Evolutionary conservation across 2,888 invertebrate genomes (phyloP).

Genomic region (Zygogramma bicolorata): DNA sequence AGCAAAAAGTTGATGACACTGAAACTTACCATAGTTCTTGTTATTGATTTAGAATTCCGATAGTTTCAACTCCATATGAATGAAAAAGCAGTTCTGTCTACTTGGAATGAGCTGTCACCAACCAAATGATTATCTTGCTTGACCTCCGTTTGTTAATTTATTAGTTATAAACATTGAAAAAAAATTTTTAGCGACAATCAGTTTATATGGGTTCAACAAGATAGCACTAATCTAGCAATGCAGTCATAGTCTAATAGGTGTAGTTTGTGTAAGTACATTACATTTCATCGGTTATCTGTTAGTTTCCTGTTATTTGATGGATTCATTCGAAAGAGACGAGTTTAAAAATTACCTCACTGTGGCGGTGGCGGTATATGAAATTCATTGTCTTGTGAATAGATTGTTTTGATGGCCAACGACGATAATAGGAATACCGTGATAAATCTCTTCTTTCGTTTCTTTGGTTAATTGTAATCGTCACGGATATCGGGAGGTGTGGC

Average conservation of each 20-base stretch:
- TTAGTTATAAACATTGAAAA: too few relatives aligned
- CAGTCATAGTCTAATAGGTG: background rate
- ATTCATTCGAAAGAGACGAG: background rate
- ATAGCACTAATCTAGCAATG: too few relatives aligned
- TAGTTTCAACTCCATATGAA: too few relatives aligned
- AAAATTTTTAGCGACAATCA: too few relatives aligned
- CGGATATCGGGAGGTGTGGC: background rate
- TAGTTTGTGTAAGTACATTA: background rate
- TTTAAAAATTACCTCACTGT: background rate
- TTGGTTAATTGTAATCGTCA: background rate
- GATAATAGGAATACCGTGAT: background rate
- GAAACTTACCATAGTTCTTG: too few relatives aligned
- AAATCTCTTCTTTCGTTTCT: background rate
- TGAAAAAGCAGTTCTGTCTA: too few relatives aligned
- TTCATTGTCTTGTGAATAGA: background rate
- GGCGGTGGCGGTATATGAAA: background rate
- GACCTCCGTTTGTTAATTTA: background rate
- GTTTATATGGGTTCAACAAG: too few relatives aligned
- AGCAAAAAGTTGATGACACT: too few relatives aligned
- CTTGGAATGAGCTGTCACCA: too few relatives aligned
- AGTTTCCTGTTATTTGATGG: background rate
- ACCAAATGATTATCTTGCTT: too few relatives aligned
- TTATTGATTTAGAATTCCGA: too few relatives aligned
- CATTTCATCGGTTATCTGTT: background rate
- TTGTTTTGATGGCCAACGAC: background rate